A percentile compares a stretch with the other conserved stretches of the same genome.
Evolutionary conservation across 2,888 invertebrate species (phyloP).

Genomic region (Dione juno): DNA sequence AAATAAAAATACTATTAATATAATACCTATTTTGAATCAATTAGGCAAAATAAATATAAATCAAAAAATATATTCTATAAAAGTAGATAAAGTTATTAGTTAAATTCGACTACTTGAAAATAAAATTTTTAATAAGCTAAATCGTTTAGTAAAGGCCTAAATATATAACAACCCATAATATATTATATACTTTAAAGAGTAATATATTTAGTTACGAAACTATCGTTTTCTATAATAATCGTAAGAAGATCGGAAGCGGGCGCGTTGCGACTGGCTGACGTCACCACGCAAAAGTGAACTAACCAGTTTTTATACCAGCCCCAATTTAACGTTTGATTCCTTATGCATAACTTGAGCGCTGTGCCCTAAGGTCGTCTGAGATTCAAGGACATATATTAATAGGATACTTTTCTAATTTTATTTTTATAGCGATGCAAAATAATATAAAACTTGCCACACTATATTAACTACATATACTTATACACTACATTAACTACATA

Average conservation of each 20-base stretch:
- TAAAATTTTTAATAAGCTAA: too few species aligned
- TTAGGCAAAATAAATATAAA: too few species aligned
- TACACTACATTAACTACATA: too few species aligned
- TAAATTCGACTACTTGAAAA: too few species aligned
- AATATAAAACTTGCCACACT: not conserved
- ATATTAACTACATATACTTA: not conserved
- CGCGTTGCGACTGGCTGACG: conserved; percentile 68
- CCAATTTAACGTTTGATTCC: conserved; percentile 80
- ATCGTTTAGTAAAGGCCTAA: too few species aligned
- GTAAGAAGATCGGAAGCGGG: conserved; percentile 62
- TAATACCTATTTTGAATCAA: too few species aligned
- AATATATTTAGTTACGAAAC: conserved; percentile 40
- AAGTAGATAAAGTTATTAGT: too few species aligned
- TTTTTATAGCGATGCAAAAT: conserved; percentile 20
- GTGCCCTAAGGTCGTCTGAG: conserved; percentile 78
- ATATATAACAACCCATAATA: too few species aligned
- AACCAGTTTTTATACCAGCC: conserved; percentile 74
- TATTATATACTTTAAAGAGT: too few species aligned
- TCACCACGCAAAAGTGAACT: conserved; percentile 63
- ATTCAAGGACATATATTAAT: conserved; percentile 73
- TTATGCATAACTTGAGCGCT: conserved; percentile 75
- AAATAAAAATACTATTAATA: too few species aligned
- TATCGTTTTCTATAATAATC: conserved; percentile 52
- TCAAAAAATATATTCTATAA: too few species aligned
- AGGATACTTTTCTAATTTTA: conserved; percentile 46